phyloP scores from a whole-genome alignment of 2,113 vertebrate species.

The Rhombomys opimus region DNA sequence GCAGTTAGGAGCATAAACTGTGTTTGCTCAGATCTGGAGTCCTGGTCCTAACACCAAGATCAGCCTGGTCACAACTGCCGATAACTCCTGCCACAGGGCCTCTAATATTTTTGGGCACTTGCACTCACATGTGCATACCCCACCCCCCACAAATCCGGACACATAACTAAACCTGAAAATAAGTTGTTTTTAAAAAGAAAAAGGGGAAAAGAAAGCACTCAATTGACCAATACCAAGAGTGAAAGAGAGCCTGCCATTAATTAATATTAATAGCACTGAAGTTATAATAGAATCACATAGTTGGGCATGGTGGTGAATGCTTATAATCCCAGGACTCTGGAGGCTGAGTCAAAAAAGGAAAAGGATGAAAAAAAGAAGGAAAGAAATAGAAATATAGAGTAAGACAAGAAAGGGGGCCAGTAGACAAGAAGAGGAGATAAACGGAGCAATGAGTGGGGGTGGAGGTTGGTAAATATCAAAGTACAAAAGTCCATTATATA shows the following conservation, averaged over 20 bases:
- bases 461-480: neutral
- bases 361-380: neutral
- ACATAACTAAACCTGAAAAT: neutral
- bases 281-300: neutral
- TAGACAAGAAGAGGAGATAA: neutral
- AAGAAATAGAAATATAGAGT: neutral
- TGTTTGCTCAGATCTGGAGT: neutral
- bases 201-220: neutral
- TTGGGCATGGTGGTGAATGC: neutral
- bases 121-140: neutral
- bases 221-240: neutral
- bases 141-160: neutral
- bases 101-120: neutral
- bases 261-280: neutral
- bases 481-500: neutral
- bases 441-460: neutral
- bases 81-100: neutral
- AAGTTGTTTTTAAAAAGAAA: neutral
- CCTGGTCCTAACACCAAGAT: neutral
- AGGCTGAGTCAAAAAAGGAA: neutral
- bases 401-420: neutral
- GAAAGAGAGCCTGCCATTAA: neutral
- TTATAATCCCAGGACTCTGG: neutral
- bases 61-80: neutral
- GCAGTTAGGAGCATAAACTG: neutral